A percentile compares a stretch with the other conserved stretches of the same genome.
phyloP scores from a whole-genome alignment of 2,888 invertebrate species.

The Ganaspis brasiliensis region DNA sequence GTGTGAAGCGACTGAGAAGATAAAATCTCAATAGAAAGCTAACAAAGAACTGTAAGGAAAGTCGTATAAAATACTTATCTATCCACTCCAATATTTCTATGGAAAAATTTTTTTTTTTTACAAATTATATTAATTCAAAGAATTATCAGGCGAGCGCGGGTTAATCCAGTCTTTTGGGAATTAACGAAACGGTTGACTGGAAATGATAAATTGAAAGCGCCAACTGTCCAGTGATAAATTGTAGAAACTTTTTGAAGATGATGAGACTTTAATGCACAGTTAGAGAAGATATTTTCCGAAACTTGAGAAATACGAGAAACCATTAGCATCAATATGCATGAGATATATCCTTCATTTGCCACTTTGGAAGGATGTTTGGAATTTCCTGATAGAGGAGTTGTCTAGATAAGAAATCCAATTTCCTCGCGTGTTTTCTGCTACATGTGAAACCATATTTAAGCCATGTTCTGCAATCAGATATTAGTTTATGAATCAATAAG shows the following conservation, averaged over 20 bases:
- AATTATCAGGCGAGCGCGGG: too few relatives aligned
- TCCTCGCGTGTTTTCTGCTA: not conserved
- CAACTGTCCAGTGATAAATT: too few relatives aligned
- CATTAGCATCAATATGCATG: not conserved
- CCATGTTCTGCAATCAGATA: too few relatives aligned
- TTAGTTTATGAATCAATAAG: too few relatives aligned
- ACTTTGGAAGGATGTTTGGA: not conserved
- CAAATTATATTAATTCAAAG: too few relatives aligned
- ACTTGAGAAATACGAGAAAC: not conserved
- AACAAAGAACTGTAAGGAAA: not conserved
- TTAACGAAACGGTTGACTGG: too few relatives aligned
- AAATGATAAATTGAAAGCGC: too few relatives aligned
- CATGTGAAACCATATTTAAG: not conserved
- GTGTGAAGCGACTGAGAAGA: constrained; percentile 1
- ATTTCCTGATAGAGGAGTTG: constrained; percentile 11
- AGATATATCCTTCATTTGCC: not conserved
- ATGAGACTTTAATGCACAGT: too few relatives aligned
- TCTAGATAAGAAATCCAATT: not conserved
- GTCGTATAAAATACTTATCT: not conserved
- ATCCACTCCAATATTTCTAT: not conserved
- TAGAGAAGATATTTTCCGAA: not conserved
- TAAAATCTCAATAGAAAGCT: constrained; percentile 27
- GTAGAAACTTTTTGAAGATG: too few relatives aligned
- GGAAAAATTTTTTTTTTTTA: not conserved
- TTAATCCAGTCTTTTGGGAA: too few relatives aligned